phyloP scores from a whole-genome alignment of 2,888 invertebrate genomes.

The Sminthurinus aureus region DNA sequence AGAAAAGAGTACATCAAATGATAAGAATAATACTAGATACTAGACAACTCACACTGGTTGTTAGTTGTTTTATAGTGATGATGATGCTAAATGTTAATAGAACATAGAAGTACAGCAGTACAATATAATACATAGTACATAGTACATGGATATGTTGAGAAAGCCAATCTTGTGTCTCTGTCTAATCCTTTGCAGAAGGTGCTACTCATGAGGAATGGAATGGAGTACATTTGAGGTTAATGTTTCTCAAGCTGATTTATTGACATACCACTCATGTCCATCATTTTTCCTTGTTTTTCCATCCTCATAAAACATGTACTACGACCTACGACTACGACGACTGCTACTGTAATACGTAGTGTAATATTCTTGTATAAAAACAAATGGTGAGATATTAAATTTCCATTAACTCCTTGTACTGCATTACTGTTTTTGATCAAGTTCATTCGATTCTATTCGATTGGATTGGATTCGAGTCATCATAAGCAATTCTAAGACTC shows the following conservation, averaged over 20 bases:
- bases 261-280: neutral
- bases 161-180: neutral
- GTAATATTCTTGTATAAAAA: too few relatives aligned
- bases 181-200: neutral
- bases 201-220: neutral
- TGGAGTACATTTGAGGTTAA: neutral
- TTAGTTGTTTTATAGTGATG: too few relatives aligned
- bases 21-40: too few relatives aligned
- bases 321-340: too few relatives aligned
- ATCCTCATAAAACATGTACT: too few relatives aligned
- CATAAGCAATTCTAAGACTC: neutral
- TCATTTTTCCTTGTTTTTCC: neutral
- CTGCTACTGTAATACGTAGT: too few relatives aligned
- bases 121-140: neutral
- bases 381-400: neutral
- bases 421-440: neutral
- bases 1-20: too few relatives aligned
- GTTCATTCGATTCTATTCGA: neutral
- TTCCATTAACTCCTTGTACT: neutral
- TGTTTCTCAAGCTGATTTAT: conserved; percentile 1
- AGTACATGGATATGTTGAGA: too few relatives aligned
- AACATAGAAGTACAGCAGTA: too few relatives aligned
- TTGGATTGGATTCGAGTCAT: neutral
- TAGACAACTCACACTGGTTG: too few relatives aligned
- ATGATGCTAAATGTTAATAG: neutral